phyloP scores from a whole-genome alignment of 2,888 invertebrate species.

The Phania funesta region DNA sequence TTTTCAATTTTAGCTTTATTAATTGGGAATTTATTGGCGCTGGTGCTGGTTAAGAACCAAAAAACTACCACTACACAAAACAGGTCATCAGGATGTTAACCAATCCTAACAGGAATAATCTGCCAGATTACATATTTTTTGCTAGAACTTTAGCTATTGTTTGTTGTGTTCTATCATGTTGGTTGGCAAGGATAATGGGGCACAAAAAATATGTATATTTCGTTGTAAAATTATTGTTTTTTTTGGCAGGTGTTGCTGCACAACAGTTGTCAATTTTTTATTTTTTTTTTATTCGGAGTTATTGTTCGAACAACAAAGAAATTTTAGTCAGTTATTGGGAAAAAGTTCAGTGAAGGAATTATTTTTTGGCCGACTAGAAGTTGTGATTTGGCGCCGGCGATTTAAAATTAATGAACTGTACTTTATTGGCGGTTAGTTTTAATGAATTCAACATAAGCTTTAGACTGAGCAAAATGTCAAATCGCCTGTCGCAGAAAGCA shows the following conservation, averaged over 20 bases:
- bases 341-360: too few relatives aligned
- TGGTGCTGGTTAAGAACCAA: background rate
- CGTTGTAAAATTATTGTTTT: constrained; percentile 28
- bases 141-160: background rate
- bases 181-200: constrained; percentile 10
- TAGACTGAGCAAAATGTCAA: too few relatives aligned
- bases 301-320: background rate
- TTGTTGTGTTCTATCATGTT: too few relatives aligned
- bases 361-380: too few relatives aligned
- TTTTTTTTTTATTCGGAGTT: background rate
- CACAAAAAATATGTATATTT: constrained; percentile 14
- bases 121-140: constrained; percentile 29
- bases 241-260: constrained; percentile 56
- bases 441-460: too few relatives aligned
- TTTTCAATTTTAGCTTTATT: constrained; percentile 38
- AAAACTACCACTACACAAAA: constrained; percentile 23
- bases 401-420: too few relatives aligned
- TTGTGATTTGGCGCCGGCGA: too few relatives aligned
- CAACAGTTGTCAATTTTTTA: background rate
- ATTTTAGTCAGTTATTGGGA: too few relatives aligned
- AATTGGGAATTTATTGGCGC: constrained; percentile 51
- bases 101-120: constrained; percentile 17
- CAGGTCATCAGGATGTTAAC: constrained; percentile 48
- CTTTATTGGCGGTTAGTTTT: too few relatives aligned
- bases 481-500: too few relatives aligned